These are phyloP conservation scores for Pseudomyrmex cubaensis DNA, from an alignment of 1,140 invertebrate species.

Conservation along the genomic window DNA sequence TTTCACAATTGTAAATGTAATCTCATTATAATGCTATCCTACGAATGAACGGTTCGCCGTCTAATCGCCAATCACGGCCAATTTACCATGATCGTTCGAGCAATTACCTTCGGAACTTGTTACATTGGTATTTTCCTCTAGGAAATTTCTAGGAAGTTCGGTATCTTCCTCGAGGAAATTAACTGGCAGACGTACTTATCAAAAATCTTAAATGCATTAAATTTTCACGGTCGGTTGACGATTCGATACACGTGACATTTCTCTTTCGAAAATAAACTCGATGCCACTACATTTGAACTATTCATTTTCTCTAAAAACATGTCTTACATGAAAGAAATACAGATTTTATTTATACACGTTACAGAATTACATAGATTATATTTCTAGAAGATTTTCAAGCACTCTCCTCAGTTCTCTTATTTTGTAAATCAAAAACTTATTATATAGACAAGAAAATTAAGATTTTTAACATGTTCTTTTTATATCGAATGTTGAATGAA, in stretches of 20 bases:
- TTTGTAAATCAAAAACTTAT: no score
- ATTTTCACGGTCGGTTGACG: background rate
- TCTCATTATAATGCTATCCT: slow-evolving; percentile 1
- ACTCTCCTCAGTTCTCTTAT: background rate
- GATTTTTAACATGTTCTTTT: background rate
- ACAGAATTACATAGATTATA: background rate
- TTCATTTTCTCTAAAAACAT: background rate
- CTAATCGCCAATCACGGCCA: background rate
- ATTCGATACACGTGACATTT: background rate
- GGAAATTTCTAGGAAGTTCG: background rate
- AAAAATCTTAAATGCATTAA: slow-evolving; percentile 22
- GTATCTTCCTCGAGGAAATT: background rate
- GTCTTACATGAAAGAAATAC: background rate
- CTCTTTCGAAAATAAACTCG: background rate
- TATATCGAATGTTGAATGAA: background rate
- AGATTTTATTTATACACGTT: background rate
- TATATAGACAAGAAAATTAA: no score
- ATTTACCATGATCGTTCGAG: background rate
- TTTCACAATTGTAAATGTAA: background rate
- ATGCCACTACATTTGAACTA: background rate
- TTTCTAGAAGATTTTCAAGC: background rate
- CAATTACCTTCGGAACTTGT: slow-evolving; percentile 8
- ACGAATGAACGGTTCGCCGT: background rate
- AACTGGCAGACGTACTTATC: slow-evolving; percentile 4
- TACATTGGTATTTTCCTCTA: background rate